Percentiles rank a stretch among this genome's conserved stretches.
Evolutionary conservation across 2,888 invertebrate species (phyloP).

Genomic region (Polydrusus pterygomalis): DNA sequence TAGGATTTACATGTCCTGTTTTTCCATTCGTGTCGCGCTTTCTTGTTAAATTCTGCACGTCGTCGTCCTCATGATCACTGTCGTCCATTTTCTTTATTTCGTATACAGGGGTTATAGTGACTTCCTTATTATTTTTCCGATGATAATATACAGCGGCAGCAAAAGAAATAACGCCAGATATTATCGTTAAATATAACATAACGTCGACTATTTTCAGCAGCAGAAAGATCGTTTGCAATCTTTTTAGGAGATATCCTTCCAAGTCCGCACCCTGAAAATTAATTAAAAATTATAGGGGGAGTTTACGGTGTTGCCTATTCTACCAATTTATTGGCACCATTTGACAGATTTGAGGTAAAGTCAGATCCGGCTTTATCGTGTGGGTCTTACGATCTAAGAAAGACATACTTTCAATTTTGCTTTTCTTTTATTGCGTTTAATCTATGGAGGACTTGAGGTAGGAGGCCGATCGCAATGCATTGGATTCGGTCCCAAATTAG

Average conservation of each 20-base stretch:
- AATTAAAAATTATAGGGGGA: background rate
- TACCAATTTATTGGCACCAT: too few species aligned
- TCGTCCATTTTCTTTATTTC: slow-evolving; percentile 10
- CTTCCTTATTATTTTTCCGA: slow-evolving; percentile 63
- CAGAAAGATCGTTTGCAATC: slow-evolving; percentile 76
- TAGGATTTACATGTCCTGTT: slow-evolving; percentile 58
- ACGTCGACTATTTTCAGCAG: slow-evolving; percentile 60
- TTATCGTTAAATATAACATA: slow-evolving; percentile 14
- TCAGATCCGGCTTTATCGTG: too few species aligned
- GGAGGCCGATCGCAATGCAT: too few species aligned
- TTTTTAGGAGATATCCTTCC: slow-evolving; percentile 79
- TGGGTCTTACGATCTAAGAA: too few species aligned
- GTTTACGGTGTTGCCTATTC: background rate
- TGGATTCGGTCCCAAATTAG: too few species aligned
- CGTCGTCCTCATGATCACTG: slow-evolving; percentile 5
- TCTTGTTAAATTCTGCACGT: slow-evolving; percentile 43
- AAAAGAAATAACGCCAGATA: slow-evolving; percentile 61
- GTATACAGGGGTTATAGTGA: slow-evolving; percentile 38
- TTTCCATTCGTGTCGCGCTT: slow-evolving; percentile 25
- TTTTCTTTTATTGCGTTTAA: too few species aligned
- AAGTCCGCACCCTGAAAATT: slow-evolving; percentile 70
- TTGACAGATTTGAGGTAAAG: too few species aligned
- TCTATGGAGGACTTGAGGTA: too few species aligned
- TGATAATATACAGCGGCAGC: slow-evolving; percentile 71
- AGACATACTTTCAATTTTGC: too few species aligned